Base-by-base conservation (phyloP, 2,888 invertebrate species). In the Diplazon laetatorius region DNA sequence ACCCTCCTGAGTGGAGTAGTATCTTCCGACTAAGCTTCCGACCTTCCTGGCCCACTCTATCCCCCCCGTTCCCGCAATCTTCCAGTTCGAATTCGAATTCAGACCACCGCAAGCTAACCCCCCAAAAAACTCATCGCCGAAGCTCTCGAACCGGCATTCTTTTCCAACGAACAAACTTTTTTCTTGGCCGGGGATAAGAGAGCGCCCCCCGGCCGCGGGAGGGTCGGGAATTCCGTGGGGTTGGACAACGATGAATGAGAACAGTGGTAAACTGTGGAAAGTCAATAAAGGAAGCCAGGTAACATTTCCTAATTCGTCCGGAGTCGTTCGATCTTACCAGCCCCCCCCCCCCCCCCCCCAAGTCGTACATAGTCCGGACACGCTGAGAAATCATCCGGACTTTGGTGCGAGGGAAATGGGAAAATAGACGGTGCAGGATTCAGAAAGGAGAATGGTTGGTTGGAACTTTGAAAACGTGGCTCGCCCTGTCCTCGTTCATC, bases 1-100 rank as follows among this genome's bases (percentile, higher is more conserved):
- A 86, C 83, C 85, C 82, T 84, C 83, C 68, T 82, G 85, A 83
- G 85, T 85, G 20, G 16, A 55, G 39, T 22, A 12, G 44, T 16
- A n/a, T n/a, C n/a, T 42, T 50, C 14, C 20, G 25, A 12, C 10
- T 22, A 46, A 48, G 22, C 50, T 4, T 65, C 50, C 20, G 10
- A 14, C 25, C 30, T 22, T n/a, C n/a, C 5, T n/a, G 9, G 6
- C 14, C n/a, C n/a, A n/a, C n/a, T n/a, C n/a, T n/a, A n/a, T n/a
- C n/a, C n/a, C n/a, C n/a, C n/a, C n/a, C n/a, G n/a, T n/a, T n/a
- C n/a, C n/a, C n/a, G n/a, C n/a, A n/a, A n/a, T n/a, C n/a, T n/a
- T n/a, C n/a, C n/a, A n/a, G n/a, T n/a, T n/a, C 30, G 16, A 55
- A 30, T 16, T 14, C 55, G 30, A 16, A 25, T 20, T 55, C 16